Base-by-base conservation (phyloP, 2,113 vertebrate genomes). In the Cephalopterus ornatus region DNA sequence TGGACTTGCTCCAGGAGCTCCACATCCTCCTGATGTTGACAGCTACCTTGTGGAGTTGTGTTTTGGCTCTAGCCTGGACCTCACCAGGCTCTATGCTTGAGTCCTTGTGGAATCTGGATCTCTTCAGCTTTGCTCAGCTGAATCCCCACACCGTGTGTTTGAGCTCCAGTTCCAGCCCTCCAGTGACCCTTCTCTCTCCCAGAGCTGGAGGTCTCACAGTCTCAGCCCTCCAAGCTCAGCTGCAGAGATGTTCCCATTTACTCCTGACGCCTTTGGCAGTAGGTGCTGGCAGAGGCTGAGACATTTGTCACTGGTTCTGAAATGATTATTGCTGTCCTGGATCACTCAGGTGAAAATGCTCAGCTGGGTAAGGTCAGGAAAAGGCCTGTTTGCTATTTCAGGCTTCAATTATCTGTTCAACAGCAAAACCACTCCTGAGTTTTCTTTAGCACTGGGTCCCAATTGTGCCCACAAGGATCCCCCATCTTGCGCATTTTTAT, bases 171-270 rank as follows among this genome's bases (percentile, higher is more conserved):
- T 18, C 28, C 21, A 35, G 24, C 17, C 35, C 53, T n/a, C 14
- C 32, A 7, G 37, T 30, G 68, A 6, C 68, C 18, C 35, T 15
- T 18, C 10, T 47, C 41, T 9, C 20, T 35, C 32, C 12, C 21
- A 13, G 44, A 7, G 11, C 6, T 22, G 59, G 12, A 32, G 27
- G 2, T 50, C 4, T 41, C 50, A 2, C 17, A 8, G 44, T 6
- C n/a, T 33, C 62, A 15, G 7, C 37, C 15, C 0, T 0, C 9
- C 11, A 1, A 23, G 70, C n/a, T 68, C n/a, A 20, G 52, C 0
- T 12, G 30, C 68, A 44, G 78, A 3, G 55, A 30, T 46, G 24
- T 9, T 76, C 39, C 55, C 41, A 8, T 8, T 50, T 3, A 4
- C 32, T 10, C 21, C 44, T 30, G n/a, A 19, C 13, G 2, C 12